phyloP scores from a whole-genome alignment of 2,888 invertebrate genomes.

The Erebia aethiops region DNA sequence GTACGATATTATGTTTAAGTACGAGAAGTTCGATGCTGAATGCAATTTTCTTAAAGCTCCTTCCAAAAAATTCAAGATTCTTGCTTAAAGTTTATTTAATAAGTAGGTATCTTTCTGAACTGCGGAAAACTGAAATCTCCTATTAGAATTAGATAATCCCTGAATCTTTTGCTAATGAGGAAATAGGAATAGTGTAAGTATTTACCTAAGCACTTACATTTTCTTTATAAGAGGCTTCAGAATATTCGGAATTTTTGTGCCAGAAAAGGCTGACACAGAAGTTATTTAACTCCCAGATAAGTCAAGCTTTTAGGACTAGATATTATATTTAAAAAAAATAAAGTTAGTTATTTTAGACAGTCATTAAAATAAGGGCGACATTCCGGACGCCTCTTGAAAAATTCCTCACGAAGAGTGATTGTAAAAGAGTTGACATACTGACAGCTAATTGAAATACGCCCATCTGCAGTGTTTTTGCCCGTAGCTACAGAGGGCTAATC shows the following conservation, averaged over 20 bases:
- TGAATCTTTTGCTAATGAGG: background rate
- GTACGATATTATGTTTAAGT: background rate
- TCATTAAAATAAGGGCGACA: conserved; percentile 23
- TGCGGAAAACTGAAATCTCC: background rate
- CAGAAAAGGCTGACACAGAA: background rate
- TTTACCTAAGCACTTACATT: background rate
- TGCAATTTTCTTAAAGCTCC: too few species aligned
- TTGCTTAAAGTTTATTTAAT: too few species aligned
- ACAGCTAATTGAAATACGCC: conserved; percentile 82
- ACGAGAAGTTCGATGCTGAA: too few species aligned
- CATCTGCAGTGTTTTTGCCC: conserved; percentile 78
- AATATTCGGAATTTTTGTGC: too few species aligned
- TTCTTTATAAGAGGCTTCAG: background rate
- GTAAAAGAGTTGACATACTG: conserved; percentile 74
- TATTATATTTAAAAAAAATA: background rate
- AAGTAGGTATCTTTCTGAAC: background rate
- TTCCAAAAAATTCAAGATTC: too few species aligned
- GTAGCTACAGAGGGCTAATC: conserved; percentile 72
- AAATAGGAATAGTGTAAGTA: background rate
- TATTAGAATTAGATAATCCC: background rate
- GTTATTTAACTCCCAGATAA: background rate
- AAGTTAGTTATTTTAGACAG: conserved; percentile 20
- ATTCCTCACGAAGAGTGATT: conserved; percentile 27
- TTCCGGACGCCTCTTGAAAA: conserved; percentile 17
- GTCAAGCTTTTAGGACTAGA: background rate